These are phyloP conservation scores for Psophia crepitans DNA, from an alignment of 2,113 vertebrate species.

Conservation along the genomic window DNA sequence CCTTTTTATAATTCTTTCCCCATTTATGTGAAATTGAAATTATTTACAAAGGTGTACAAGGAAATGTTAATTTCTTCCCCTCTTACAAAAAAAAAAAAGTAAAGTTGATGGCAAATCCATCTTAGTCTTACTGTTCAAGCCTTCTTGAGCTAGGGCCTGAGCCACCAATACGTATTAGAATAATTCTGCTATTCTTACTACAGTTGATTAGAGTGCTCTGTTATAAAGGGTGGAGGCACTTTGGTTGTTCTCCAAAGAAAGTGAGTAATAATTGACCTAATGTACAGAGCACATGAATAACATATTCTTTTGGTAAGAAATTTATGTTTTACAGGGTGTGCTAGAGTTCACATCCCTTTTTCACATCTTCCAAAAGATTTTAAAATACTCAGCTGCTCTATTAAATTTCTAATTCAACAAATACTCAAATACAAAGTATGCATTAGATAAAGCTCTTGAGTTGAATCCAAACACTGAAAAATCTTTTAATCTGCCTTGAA, in stretches of 20 bases:
- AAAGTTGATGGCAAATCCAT: conserved; percentile 40
- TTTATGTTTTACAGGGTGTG: conserved; percentile 74
- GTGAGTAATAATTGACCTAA: conserved; percentile 83
- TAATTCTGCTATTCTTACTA: conserved; percentile 62
- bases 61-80: background rate
- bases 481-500: conserved; percentile 50
- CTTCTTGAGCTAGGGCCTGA: conserved; percentile 12
- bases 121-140: conserved; percentile 16
- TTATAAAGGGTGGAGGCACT: conserved; percentile 75
- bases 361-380: conserved; percentile 72
- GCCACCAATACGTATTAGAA: conserved; percentile 26
- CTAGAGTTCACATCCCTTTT: conserved; percentile 75
- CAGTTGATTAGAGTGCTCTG: conserved; percentile 68
- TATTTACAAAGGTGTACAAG: conserved; percentile 59
- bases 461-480: conserved; percentile 53
- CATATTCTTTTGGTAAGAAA: conserved; percentile 77
- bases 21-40: conserved; percentile 52
- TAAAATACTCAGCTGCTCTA: conserved; percentile 72
- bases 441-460: conserved; percentile 59
- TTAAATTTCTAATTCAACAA: conserved; percentile 71
- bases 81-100: background rate
- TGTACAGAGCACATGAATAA: conserved; percentile 81
- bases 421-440: conserved; percentile 61
- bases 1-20: background rate
- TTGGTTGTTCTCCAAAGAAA: conserved; percentile 78